These are phyloP conservation scores for Arrhopalites spinosus DNA, from an alignment of 2,888 invertebrate genomes.

Conservation along the genomic window DNA sequence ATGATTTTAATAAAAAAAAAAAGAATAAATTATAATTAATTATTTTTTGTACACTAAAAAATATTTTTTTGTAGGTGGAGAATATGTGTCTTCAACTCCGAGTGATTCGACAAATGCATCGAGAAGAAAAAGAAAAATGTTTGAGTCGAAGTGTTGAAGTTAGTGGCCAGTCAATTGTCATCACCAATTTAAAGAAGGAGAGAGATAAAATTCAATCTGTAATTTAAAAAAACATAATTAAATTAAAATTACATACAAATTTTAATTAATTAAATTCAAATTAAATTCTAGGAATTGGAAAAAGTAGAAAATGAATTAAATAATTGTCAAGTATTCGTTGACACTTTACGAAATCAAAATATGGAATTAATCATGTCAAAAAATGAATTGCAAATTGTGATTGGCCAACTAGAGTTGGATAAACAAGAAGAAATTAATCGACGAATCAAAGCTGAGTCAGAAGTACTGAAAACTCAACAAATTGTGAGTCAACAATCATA, in stretches of 20 bases:
- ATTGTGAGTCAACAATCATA: not conserved
- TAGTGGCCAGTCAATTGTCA: slow-evolving; percentile 33
- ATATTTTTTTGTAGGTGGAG: slow-evolving; percentile 40
- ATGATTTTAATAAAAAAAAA: not conserved
- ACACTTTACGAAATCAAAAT: slow-evolving; percentile 41
- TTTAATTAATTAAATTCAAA: not conserved
- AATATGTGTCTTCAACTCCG: slow-evolving; percentile 49
- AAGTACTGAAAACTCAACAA: slow-evolving; percentile 1
- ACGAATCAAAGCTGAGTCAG: slow-evolving; percentile 15
- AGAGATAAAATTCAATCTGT: slow-evolving; percentile 26
- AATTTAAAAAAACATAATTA: not conserved
- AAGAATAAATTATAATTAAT: too few species aligned
- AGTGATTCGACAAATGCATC: slow-evolving; percentile 47
- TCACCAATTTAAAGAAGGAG: slow-evolving; percentile 36
- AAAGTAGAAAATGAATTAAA: slow-evolving; percentile 47
- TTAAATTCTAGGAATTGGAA: slow-evolving; percentile 39
- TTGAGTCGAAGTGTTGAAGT: slow-evolving; percentile 38
- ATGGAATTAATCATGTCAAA: slow-evolving; percentile 25
- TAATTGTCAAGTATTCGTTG: slow-evolving; percentile 40
- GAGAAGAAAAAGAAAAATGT: slow-evolving; percentile 42
- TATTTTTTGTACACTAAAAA: not conserved
- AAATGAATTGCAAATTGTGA: slow-evolving; percentile 25
- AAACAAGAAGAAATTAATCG: slow-evolving; percentile 42
- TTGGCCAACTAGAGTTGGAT: slow-evolving; percentile 26
- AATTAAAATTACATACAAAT: not conserved